Conservation (phyloP, 2,797 vertebrate genomes). For the Chanos chanos region DNA sequence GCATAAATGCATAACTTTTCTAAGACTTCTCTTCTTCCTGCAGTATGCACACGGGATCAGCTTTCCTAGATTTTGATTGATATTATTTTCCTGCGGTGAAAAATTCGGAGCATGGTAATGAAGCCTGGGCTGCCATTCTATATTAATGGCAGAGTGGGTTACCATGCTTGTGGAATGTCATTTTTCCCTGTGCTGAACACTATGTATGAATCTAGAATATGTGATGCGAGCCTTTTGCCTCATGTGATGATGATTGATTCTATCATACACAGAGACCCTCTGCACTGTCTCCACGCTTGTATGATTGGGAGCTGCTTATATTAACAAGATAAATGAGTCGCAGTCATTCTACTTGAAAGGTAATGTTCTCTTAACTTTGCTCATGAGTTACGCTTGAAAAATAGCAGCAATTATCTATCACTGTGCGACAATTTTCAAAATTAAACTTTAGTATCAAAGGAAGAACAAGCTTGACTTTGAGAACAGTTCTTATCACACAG, state of each 20-base stretch:
- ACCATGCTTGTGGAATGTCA: not conserved
- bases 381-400: constrained; percentile 27
- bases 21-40: constrained; percentile 3
- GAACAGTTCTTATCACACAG: too few relatives aligned
- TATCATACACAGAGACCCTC: constrained; percentile 42
- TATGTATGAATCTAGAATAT: too few relatives aligned
- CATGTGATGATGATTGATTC: constrained; percentile 59
- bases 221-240: too few relatives aligned
- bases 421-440: constrained; percentile 25
- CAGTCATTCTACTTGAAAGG: constrained; percentile 41
- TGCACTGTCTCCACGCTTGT: constrained; percentile 44
- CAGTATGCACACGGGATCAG: constrained; percentile 3
- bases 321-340: constrained; percentile 60
- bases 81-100: constrained; percentile 38
- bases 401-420: constrained; percentile 16
- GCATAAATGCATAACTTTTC: constrained; percentile 3
- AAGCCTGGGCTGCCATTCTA: not conserved
- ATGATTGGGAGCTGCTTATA: constrained; percentile 52
- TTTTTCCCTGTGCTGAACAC: constrained; percentile 33
- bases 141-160: not conserved
- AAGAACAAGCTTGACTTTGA: too few relatives aligned
- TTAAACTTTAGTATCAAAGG: constrained; percentile 22
- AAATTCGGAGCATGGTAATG: constrained; percentile 16
- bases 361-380: constrained; percentile 49
- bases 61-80: constrained; percentile 44